Percentiles rank a stretch among this genome's conserved stretches.
These are phyloP conservation scores for Chromoteleia sp. DNA, from an alignment of 2,888 invertebrate species.

Conservation along the genomic window DNA sequence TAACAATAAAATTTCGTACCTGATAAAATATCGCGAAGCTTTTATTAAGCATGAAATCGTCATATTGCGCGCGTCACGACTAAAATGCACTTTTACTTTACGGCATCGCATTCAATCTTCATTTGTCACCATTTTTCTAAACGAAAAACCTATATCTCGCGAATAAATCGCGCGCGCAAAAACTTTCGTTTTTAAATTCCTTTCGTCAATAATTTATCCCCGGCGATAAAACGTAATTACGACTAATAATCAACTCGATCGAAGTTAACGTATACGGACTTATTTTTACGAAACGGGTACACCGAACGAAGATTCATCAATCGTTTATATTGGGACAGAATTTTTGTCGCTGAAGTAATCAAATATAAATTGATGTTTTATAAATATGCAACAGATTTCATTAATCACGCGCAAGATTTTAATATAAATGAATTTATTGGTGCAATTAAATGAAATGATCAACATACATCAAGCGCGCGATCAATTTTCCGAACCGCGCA, in stretches of 20 bases:
- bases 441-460: conserved; percentile 15
- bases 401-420: conserved; percentile 31
- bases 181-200: conserved; percentile 28
- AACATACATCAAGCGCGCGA: neutral
- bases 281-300: neutral
- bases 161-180: conserved; percentile 33
- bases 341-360: conserved; percentile 1
- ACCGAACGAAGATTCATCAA: neutral
- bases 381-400: conserved; percentile 34
- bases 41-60: conserved; percentile 4
- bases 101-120: conserved; percentile 31
- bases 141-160: conserved; percentile 32
- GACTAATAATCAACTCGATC: conserved; percentile 42
- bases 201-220: conserved; percentile 29
- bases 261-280: conserved; percentile 12
- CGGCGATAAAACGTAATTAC: conserved; percentile 38
- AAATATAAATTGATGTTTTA: conserved; percentile 11
- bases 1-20: neutral
- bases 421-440: conserved; percentile 36
- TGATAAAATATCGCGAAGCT: neutral
- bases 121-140: conserved; percentile 51
- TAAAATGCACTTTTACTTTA: conserved; percentile 38
- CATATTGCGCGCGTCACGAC: conserved; percentile 1
- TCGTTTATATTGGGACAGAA: too few species aligned
- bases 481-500: neutral